These are phyloP conservation scores for Neopelma chrysocephalum DNA, from an alignment of 2,797 vertebrate species.

Conservation along the genomic window DNA sequence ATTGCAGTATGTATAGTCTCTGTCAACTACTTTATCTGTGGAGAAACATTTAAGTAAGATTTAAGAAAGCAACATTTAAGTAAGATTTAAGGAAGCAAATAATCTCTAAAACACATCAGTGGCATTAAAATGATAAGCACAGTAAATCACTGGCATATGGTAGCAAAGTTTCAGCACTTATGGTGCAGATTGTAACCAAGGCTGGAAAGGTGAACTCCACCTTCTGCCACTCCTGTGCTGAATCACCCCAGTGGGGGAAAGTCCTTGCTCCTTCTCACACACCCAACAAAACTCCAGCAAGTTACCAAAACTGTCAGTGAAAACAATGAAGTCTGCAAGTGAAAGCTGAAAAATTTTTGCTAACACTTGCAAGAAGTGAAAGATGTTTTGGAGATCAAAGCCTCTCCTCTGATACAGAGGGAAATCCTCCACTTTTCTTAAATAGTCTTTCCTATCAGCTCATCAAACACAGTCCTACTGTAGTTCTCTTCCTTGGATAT, in stretches of 20 bases:
- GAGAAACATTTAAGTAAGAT: constrained; percentile 13
- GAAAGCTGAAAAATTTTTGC: neutral
- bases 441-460: neutral
- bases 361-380: neutral
- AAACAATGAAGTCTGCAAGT: neutral
- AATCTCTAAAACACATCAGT: neutral
- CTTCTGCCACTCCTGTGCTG: constrained; percentile 39
- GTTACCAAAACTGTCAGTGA: neutral
- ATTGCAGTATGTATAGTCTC: neutral
- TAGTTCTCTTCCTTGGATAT: neutral
- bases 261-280: neutral
- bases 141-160: neutral
- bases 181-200: neutral
- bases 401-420: neutral
- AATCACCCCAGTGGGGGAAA: neutral
- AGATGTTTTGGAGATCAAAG: neutral
- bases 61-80: constrained; percentile 5
- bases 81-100: constrained; percentile 10
- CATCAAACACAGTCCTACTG: neutral
- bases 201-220: constrained; percentile 25
- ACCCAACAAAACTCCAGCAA: neutral
- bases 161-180: neutral
- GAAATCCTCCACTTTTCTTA: neutral
- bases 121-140: constrained; percentile 1
- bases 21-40: constrained; percentile 20